Conservation (phyloP, 2,113 vertebrate species). For the Crotalus viridis region DNA sequence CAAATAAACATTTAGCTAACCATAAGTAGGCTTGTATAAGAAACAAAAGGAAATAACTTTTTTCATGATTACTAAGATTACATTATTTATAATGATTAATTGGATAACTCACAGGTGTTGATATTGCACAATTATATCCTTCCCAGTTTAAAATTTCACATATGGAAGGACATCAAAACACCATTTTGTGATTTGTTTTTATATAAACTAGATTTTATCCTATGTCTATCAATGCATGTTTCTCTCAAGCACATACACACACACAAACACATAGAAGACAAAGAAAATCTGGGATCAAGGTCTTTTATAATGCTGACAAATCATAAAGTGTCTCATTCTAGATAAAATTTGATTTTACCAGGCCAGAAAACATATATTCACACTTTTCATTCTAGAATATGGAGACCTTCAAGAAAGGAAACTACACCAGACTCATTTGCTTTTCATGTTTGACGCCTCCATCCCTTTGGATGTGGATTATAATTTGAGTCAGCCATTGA, state of each 20-base stretch:
- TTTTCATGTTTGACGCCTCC: slow-evolving; percentile 76
- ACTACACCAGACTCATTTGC: slow-evolving; percentile 9
- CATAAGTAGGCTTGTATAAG: not conserved
- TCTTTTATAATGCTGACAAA: slow-evolving; percentile 37
- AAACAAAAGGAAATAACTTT: slow-evolving; percentile 22
- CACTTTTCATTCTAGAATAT: slow-evolving; percentile 29
- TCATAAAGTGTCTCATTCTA: slow-evolving; percentile 21
- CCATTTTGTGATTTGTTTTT: not conserved
- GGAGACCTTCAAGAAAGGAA: slow-evolving; percentile 9
- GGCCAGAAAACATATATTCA: slow-evolving; percentile 14
- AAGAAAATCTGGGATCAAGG: slow-evolving; percentile 27
- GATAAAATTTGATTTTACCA: slow-evolving; percentile 40
- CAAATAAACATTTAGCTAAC: not conserved
- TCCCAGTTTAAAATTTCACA: slow-evolving; percentile 12
- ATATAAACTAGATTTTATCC: not conserved
- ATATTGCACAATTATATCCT: not conserved
- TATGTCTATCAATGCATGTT: slow-evolving; percentile 26
- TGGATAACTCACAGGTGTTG: slow-evolving; percentile 28
- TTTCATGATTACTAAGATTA: slow-evolving; percentile 35
- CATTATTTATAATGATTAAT: not conserved
- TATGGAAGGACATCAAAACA: not conserved
- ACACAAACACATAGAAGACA: not conserved
- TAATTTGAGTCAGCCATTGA: slow-evolving; percentile 69
- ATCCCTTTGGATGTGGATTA: slow-evolving; percentile 77
- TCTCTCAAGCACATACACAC: not conserved